Conservation (phyloP, 2,113 vertebrate species). For the Naja naja region DNA sequence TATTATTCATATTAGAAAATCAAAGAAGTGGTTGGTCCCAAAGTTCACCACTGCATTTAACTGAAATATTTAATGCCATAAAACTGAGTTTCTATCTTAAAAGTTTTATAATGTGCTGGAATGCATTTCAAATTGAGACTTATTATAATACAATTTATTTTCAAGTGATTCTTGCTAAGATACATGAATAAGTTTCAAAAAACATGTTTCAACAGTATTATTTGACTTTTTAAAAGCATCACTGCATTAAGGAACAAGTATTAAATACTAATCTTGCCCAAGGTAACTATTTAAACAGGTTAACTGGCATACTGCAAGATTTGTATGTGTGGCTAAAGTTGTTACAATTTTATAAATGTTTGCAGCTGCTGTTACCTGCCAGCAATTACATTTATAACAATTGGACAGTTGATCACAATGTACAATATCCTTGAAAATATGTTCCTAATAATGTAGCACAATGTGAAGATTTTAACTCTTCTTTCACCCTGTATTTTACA, state of each 20-base stretch:
- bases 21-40: background rate
- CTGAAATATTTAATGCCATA: accelerated
- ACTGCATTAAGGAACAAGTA: no score
- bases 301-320: accelerated
- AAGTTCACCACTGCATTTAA: background rate
- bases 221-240: background rate
- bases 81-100: background rate
- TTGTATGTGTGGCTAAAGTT: background rate
- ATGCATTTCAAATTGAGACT: background rate
- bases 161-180: background rate
- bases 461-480: background rate
- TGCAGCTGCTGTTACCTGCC: background rate
- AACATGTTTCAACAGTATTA: accelerated
- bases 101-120: accelerated
- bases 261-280: accelerated
- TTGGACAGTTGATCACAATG: background rate
- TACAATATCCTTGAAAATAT: background rate
- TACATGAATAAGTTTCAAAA: background rate
- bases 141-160: background rate
- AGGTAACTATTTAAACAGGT: accelerated
- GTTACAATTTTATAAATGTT: background rate
- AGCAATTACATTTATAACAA: background rate
- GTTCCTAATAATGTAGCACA: accelerated
- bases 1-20: accelerated
- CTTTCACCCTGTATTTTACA: background rate